Evolutionary conservation across 1,140 invertebrate genomes (phyloP).

Genomic region (Drosophila auraria): DNA sequence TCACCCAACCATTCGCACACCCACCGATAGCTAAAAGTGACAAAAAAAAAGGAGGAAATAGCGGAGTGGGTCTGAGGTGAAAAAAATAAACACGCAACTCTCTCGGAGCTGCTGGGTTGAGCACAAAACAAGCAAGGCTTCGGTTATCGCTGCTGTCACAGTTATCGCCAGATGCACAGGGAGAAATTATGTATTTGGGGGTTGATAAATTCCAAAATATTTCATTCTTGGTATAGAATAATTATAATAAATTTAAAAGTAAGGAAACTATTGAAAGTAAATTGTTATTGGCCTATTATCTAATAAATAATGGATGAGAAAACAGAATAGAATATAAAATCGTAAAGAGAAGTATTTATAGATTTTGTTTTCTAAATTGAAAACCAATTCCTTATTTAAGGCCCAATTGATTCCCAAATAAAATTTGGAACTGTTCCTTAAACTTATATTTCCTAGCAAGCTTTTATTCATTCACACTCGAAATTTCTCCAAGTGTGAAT

Average conservation of each 20-base stretch:
- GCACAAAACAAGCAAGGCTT: slow-evolving; percentile 63
- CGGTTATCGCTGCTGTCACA: slow-evolving; percentile 72
- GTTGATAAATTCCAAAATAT: too few relatives aligned
- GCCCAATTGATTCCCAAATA: neutral
- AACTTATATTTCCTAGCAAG: neutral
- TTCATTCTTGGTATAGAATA: too few relatives aligned
- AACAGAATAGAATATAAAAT: too few relatives aligned
- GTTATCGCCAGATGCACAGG: slow-evolving; percentile 53
- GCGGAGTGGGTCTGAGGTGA: slow-evolving; percentile 35
- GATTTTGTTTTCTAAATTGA: neutral
- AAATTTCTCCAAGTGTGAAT: slow-evolving; percentile 11
- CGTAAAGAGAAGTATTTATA: too few relatives aligned
- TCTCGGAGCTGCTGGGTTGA: slow-evolving; percentile 54
- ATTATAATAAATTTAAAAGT: too few relatives aligned
- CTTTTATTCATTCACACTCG: neutral
- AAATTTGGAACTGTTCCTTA: neutral
- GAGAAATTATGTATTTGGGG: slow-evolving; percentile 16
- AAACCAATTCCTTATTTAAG: neutral
- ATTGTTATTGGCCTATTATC: too few relatives aligned
- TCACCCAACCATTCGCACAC: slow-evolving; percentile 17
- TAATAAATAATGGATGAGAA: too few relatives aligned
- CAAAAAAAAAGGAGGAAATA: slow-evolving; percentile 39
- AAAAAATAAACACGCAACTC: slow-evolving; percentile 79
- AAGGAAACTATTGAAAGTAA: too few relatives aligned
- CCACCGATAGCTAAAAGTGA: slow-evolving; percentile 56